Evolutionary conservation across 1,140 invertebrate species (phyloP).

Genomic region (Anastrepha obliqua): DNA sequence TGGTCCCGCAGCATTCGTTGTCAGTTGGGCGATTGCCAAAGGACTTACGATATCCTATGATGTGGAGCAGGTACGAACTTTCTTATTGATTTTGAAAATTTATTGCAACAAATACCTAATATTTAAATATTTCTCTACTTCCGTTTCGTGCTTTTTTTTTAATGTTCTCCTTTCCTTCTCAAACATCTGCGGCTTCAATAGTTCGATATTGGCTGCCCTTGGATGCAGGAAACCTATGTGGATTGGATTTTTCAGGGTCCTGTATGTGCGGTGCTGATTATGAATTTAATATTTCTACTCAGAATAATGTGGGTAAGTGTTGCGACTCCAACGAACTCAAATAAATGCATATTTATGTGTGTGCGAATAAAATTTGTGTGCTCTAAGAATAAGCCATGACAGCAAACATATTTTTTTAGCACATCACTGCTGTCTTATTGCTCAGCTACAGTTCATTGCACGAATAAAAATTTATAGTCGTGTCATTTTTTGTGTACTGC

Average conservation of each 20-base stretch:
- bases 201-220: slow-evolving; percentile 77
- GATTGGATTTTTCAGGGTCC: slow-evolving; percentile 90
- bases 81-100: not conserved
- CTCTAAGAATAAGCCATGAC: too few species aligned
- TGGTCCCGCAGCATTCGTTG: slow-evolving; percentile 81
- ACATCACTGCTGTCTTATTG: not conserved
- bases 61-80: slow-evolving; percentile 44
- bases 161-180: not conserved
- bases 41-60: slow-evolving; percentile 74
- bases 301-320: slow-evolving; percentile 92
- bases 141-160: not conserved
- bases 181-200: not conserved
- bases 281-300: slow-evolving; percentile 90
- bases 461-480: slow-evolving; percentile 27
- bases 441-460: not conserved
- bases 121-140: not conserved
- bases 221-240: slow-evolving; percentile 83
- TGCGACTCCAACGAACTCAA: too few species aligned
- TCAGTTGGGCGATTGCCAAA: slow-evolving; percentile 82
- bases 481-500: not conserved
- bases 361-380: not conserved
- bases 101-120: not conserved
- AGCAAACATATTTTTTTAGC: not conserved
- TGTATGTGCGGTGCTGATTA: slow-evolving; percentile 82
- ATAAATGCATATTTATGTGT: not conserved